Base-by-base conservation (phyloP, 2,888 invertebrate species). In the Clitarchus hookeri region DNA sequence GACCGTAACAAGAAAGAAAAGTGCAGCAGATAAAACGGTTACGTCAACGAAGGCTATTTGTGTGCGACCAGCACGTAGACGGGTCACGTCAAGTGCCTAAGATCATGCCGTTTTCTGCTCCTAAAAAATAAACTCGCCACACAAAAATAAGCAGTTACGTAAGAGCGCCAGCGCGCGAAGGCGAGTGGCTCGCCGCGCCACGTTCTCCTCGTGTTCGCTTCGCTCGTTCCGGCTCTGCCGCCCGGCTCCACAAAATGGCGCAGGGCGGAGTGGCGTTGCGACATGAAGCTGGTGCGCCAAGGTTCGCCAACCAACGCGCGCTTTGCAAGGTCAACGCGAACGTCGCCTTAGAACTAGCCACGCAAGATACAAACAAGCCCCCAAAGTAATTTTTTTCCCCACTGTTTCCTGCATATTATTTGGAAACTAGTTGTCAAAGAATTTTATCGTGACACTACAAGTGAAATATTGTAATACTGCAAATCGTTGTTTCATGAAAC, bases 71-170 rank as follows among this genome's bases (percentile, higher is more conserved):
- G 65, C 65, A 1, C 8, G 65, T 65, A 23, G 65, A 65, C 0
- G n/a, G 65, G 65, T 65, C 65, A 65, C 65, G 65, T n/a, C 0
- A 65, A 65, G 23, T 65, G 65, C 65, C 16, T 65, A 65, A 65
- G 65, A 65, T 65, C 65, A 65, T n/a, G 65, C n/a, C n/a, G 65
- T 65, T 65, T 36, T n/a, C 23, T 65, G 65, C 65, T 65, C 65
- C n/a, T 65, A 65, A 65, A 65, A 65, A 65, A 65, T 65, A 65
- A 65, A 65, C 65, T 8, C 65, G 2, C 8, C 48, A 11, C 19
- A 65, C 65, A 65, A 65, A 65, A 65, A 65, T 65, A 65, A 65
- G 65, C n/a, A 8, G 65, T 65, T 65, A 65, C 65, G 65, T 65
- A 65, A 65, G 23, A n/a, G 8, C 65, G 65, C 11, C 65, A 2